Conservation (phyloP, 2,113 vertebrate species). For the Pyrgilauda ruficollis region DNA sequence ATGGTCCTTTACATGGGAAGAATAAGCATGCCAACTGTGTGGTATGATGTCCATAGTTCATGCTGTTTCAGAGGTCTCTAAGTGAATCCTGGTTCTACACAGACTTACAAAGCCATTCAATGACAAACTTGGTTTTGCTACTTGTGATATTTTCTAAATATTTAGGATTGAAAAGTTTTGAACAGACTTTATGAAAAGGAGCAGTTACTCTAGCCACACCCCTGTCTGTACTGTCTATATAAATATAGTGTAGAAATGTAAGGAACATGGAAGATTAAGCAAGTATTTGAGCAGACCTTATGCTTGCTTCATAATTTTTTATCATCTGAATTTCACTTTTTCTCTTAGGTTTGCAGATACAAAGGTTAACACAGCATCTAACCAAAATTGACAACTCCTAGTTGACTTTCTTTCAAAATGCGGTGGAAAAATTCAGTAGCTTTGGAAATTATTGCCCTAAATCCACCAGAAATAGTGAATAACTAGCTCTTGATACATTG, state of each 20-base stretch:
- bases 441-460: not conserved
- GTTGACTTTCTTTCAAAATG: not conserved
- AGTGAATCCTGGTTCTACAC: not conserved
- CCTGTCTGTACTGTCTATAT: not conserved
- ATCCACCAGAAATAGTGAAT: not conserved
- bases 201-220: not conserved
- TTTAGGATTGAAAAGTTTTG: not conserved
- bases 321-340: not conserved
- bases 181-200: not conserved
- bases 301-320: not conserved
- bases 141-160: slow-evolving; percentile 52
- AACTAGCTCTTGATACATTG: not conserved
- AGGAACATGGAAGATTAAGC: not conserved
- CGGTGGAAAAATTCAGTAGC: not conserved
- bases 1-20: not conserved
- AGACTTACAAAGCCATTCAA: not conserved
- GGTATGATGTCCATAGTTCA: not conserved
- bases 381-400: not conserved
- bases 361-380: not conserved
- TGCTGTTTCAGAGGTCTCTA: not conserved
- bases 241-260: not conserved
- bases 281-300: not conserved
- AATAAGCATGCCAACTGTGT: not conserved
- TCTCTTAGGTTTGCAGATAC: not conserved
- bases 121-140: slow-evolving; percentile 44